Conservation (phyloP, 2,797 vertebrate genomes). For the Oceanodroma leucorhoa region DNA sequence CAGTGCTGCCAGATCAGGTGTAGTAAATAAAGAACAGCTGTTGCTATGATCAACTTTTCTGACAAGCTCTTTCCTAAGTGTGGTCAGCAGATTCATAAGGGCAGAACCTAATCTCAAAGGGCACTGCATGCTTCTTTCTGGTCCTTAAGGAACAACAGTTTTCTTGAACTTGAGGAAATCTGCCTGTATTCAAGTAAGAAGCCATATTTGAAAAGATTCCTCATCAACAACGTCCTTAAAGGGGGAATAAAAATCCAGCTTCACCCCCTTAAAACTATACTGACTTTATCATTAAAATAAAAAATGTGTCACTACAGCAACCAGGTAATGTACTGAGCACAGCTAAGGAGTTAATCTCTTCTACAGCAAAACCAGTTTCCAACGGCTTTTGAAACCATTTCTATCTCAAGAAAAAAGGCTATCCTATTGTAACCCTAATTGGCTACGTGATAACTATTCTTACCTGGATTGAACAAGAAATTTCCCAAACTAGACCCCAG, state of each 20-base stretch:
- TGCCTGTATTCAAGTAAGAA: neutral
- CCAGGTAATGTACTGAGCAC: neutral
- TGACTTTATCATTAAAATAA: neutral
- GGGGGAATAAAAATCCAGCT: neutral
- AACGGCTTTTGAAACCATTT: neutral
- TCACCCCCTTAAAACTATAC: neutral
- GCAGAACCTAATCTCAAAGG: neutral
- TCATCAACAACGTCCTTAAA: neutral
- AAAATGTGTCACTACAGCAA: neutral
- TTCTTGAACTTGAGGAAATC: neutral
- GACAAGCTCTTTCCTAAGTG: neutral
- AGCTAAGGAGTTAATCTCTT: neutral
- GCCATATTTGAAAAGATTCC: neutral
- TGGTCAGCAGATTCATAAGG: neutral
- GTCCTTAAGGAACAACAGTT: neutral
- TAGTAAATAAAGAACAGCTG: constrained; percentile 10
- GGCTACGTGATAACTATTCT: neutral
- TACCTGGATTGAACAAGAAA: neutral
- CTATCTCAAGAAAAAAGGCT: neutral
- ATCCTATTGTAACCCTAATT: neutral
- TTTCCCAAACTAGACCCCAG: neutral
- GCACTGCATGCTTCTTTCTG: neutral
- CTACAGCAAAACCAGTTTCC: neutral
- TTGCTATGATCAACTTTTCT: neutral
- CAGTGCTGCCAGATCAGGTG: constrained; percentile 1